phyloP scores from a whole-genome alignment of 2,888 invertebrate genomes.

The Carterocephalus palaemon region DNA sequence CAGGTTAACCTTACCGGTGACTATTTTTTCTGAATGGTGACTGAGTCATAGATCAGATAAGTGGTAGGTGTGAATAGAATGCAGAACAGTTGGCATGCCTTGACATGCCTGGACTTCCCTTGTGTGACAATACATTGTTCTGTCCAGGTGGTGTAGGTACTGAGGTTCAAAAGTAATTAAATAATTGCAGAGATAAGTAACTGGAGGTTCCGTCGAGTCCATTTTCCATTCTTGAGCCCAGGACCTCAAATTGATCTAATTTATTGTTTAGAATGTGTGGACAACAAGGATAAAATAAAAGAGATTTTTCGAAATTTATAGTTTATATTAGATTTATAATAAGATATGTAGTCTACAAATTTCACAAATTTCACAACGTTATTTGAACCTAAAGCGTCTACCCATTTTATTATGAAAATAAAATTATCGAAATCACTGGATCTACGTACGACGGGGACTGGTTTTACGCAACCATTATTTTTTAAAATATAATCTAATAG shows the following conservation, averaged over 20 bases:
- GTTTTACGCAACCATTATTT: slow-evolving; percentile 74
- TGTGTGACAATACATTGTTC: too few species aligned
- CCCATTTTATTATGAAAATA: slow-evolving; percentile 79
- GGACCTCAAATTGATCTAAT: too few species aligned
- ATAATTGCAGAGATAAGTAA: background rate
- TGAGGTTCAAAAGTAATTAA: background rate
- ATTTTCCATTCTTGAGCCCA: background rate
- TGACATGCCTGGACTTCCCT: too few species aligned
- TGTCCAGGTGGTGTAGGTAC: background rate
- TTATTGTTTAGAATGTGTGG: background rate
- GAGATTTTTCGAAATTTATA: slow-evolving; percentile 72
- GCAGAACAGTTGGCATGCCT: too few species aligned
- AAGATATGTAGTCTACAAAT: slow-evolving; percentile 80
- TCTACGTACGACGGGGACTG: slow-evolving; percentile 69
- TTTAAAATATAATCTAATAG: slow-evolving; percentile 79
- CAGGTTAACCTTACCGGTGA: too few species aligned
- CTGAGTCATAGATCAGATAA: too few species aligned
- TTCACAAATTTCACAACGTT: slow-evolving; percentile 80
- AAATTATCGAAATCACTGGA: slow-evolving; percentile 76
- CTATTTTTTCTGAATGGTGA: too few species aligned
- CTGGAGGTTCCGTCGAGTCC: background rate
- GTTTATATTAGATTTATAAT: slow-evolving; percentile 80
- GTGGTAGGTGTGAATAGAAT: too few species aligned
- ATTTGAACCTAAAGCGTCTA: slow-evolving; percentile 80
- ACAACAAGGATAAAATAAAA: slow-evolving; percentile 52